Conservation (phyloP, 2,113 vertebrate species). For the Grammomys dolichurus region DNA sequence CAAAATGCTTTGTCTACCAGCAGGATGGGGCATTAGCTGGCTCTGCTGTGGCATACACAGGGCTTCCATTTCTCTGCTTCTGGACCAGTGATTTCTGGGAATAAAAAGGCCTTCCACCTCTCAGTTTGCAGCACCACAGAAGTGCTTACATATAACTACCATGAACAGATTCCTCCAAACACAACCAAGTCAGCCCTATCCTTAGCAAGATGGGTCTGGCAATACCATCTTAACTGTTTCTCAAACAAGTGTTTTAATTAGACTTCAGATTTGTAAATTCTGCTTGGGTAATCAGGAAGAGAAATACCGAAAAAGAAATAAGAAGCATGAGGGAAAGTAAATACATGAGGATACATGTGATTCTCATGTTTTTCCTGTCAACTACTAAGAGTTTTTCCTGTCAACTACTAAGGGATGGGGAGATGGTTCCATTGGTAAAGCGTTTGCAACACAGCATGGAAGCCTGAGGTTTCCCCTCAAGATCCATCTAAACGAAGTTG, state of each 20-base stretch:
- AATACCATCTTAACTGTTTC: not conserved
- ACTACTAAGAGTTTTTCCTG: not conserved
- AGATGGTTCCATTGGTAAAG: not conserved
- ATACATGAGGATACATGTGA: not conserved
- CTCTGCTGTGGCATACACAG: not conserved
- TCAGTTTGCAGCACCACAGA: not conserved
- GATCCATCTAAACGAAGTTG: not conserved
- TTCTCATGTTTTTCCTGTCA: not conserved
- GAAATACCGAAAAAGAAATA: not conserved
- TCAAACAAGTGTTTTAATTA: not conserved
- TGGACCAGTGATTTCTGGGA: not conserved
- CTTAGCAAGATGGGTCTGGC: not conserved
- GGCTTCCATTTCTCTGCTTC: not conserved
- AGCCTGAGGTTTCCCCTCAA: too few relatives aligned
- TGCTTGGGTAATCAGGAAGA: not conserved
- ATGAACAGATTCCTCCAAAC: not conserved
- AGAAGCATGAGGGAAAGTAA: conserved; percentile 38
- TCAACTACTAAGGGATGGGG: not conserved
- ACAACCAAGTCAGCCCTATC: not conserved
- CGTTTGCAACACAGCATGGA: not conserved
- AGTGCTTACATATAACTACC: accelerated
- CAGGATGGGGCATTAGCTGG: not conserved
- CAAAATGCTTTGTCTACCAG: not conserved
- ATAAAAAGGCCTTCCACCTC: not conserved
- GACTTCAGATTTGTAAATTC: not conserved